Evolutionary conservation across 2,888 invertebrate species (phyloP), one percentile per base, ranked within the genome.

Genomic region (Eristalis tenax): DNA sequence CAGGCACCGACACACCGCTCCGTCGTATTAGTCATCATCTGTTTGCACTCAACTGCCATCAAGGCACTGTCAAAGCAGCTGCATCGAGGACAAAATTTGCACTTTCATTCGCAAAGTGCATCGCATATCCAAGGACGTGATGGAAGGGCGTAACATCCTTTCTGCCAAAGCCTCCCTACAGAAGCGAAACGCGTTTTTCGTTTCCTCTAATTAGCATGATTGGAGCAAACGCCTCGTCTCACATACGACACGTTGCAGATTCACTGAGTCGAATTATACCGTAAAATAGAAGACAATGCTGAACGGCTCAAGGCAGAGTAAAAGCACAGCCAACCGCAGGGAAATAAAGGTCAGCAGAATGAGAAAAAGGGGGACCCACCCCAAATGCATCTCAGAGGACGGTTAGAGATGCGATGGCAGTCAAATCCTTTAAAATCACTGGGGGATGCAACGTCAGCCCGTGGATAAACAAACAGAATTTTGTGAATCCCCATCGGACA

Each of bases 171-270:
- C 1, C 38, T 26, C 32, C 35, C 40, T 59, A 28, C 35, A 59
- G n/a, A n/a, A 2, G 32, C 59, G 23, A 59, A 77, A 38, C 35
- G 5, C 26, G 18, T 38, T 68, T 81, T 71, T 63, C 56, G 28
- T 63, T 85, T 57, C 22, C 63, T 61, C 40, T 81, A 85, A 85
- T 81, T 85, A 84, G 66, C 35, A 32, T 59, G 66, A 83, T 83
- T 83, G 65, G 79, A 75, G 65, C 63, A 74, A 78, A 79, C 70
- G 69, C 59, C 32, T 38, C 70, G 35, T 26, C 56, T n/a, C 66
- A 73, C 43, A 50, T 56, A 18, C 18, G n/a, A 74, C 70, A 66
- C 35, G 63, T 63, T 74, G 70, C 75, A 73, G 66, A 65, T 56
- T 70, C 65, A 70, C 79, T 76, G 66, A 65, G 57, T 66, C 65